phyloP scores from a whole-genome alignment of 1,140 invertebrate genomes.

The Microvelia longipes region DNA sequence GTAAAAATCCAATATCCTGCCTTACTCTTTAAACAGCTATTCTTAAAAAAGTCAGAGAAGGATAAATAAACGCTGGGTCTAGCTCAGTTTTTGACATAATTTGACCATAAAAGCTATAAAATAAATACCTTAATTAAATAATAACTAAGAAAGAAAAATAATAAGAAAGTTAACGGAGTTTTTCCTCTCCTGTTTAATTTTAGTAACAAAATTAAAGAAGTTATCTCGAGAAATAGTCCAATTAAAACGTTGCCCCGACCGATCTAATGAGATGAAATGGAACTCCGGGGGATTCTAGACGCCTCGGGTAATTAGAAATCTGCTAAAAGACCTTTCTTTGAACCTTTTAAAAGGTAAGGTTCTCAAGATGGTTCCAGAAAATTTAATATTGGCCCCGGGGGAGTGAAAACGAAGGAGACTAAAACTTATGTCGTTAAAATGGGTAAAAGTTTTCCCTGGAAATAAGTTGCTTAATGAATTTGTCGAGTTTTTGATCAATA shows the following conservation, averaged over 20 bases:
- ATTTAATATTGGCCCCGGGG: not conserved
- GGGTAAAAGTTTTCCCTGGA: not conserved
- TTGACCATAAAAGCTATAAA: not conserved
- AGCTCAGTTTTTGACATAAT: not conserved
- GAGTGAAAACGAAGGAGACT: not conserved
- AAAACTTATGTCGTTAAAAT: not conserved
- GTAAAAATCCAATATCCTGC: no score
- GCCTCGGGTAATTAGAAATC: not conserved
- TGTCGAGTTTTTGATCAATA: not conserved
- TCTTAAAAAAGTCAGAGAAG: no score
- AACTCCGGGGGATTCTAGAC: not conserved
- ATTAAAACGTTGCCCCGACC: not conserved
- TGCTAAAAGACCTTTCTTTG: not conserved
- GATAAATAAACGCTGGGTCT: no score
- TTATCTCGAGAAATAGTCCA: not conserved
- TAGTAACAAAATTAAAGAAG: no score
- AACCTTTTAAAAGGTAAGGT: not conserved
- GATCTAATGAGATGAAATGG: not conserved
- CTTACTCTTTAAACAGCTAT: no score
- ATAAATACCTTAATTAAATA: not conserved
- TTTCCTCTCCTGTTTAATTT: not conserved
- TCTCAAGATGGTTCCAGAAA: not conserved
- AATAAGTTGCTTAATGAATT: not conserved
- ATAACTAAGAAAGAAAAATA: not conserved
- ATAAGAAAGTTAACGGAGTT: not conserved